phyloP scores from a whole-genome alignment of 2,888 invertebrate species.

The Baccha elongata region DNA sequence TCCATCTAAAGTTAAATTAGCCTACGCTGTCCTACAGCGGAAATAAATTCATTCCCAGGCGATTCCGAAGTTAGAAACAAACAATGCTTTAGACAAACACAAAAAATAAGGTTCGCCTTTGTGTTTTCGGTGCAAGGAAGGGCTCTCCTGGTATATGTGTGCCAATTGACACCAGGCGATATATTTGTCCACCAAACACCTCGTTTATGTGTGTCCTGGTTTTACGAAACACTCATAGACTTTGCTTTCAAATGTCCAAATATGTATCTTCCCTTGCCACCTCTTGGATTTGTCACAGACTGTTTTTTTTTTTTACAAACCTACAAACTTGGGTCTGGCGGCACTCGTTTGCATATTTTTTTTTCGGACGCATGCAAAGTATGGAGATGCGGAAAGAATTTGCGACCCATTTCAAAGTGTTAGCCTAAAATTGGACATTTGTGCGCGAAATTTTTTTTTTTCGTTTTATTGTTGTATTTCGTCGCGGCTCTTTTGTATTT shows the following conservation, averaged over 20 bases:
- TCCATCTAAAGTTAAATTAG: slow-evolving; percentile 61
- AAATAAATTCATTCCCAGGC: slow-evolving; percentile 47
- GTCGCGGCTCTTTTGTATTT: slow-evolving; percentile 30
- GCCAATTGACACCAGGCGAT: slow-evolving; percentile 68
- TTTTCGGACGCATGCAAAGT: slow-evolving; percentile 9
- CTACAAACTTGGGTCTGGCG: slow-evolving; percentile 22
- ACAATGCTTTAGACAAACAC: background rate
- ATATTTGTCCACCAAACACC: slow-evolving; percentile 70
- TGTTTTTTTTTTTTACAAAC: slow-evolving; percentile 12
- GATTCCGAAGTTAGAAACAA: slow-evolving; percentile 27
- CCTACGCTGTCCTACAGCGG: slow-evolving; percentile 59
- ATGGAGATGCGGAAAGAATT: slow-evolving; percentile 38
- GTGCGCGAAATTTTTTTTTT: slow-evolving; percentile 30
- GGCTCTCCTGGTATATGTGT: slow-evolving; percentile 22
- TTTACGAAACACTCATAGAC: slow-evolving; percentile 42
- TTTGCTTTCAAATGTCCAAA: slow-evolving; percentile 50
- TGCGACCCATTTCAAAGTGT: slow-evolving; percentile 69
- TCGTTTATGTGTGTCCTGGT: slow-evolving; percentile 59
- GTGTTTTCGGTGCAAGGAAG: slow-evolving; percentile 60
- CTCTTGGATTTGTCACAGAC: slow-evolving; percentile 4
- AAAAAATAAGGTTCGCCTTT: slow-evolving; percentile 39
- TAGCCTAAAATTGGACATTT: slow-evolving; percentile 68
- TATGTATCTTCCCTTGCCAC: background rate
- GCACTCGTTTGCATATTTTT: slow-evolving; percentile 55
- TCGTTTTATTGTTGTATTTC: slow-evolving; percentile 22